Base-by-base conservation (phyloP, 2,888 invertebrate species). In the Ommatoiulus sabulosus region DNA sequence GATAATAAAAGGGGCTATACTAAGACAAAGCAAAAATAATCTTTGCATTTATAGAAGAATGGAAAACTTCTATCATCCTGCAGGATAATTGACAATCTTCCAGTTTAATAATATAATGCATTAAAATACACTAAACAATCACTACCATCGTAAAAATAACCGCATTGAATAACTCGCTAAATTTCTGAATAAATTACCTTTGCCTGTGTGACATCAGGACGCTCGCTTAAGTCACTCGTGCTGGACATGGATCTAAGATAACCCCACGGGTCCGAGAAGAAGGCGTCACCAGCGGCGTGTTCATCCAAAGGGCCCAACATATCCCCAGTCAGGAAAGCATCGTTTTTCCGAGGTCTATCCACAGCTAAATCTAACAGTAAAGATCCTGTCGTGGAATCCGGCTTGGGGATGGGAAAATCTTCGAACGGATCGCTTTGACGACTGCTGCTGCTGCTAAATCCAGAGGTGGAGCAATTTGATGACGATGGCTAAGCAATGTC, bases 241-340 rank as follows among this genome's bases (percentile, higher is more conserved):
- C 43, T 80, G 44, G 72, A 72, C 46, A 87, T 52, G 5, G 89
- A 44, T 43, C 72, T 72, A 7, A 89, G 35, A 87, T 89, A 89
- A 12, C 35, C 84, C 89, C 87, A 89, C 15, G 89, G 89, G 48
- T 89, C 89, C 0, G 80, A 44, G 48, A 89, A 89, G 84, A 89
- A 89, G 17, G 72, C 43, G 80, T 89, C 89, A 20, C 52, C 44
- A 84, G 63, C 7, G 24, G 87, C 7, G 17, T 44, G 87, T 17
- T 44, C 44, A 24, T 84, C 43, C 44, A 84, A 43, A 15, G 84
- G 84, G 6, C 44, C 44, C 43, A 63, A 20, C 63, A 63, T 63
- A 63, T 63, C 63, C n/a, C 63, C 20, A 20, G 63, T 63, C n/a
- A 63, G n/a, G 20, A 63, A 63, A 63, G 63, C 20, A 20, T 17